A percentile compares a stretch with the other conserved stretches of the same genome.
These are phyloP conservation scores for Agrotis exclamationis DNA, from an alignment of 2,888 invertebrate genomes.

Conservation along the genomic window DNA sequence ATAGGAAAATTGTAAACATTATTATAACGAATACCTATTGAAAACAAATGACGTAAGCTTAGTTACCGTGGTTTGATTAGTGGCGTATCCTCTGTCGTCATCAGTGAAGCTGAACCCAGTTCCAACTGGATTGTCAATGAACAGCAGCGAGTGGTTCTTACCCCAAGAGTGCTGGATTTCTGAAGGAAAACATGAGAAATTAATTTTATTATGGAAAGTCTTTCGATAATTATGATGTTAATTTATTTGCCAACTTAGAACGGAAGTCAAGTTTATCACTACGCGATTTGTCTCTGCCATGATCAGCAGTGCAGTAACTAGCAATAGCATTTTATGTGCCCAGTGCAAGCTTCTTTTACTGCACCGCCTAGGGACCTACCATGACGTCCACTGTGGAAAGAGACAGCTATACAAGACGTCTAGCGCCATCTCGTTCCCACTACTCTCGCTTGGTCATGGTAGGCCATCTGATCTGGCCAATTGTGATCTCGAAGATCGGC, in stretches of 20 bases:
- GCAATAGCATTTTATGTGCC: no score
- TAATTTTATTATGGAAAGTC: neutral
- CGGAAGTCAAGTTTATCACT: neutral
- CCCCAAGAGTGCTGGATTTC: constrained; percentile 92
- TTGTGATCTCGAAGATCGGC: no score
- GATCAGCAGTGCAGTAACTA: no score
- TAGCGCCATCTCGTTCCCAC: no score
- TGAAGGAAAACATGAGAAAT: constrained; percentile 55
- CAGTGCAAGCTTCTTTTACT: no score
- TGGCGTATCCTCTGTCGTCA: constrained; percentile 91
- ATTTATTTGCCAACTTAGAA: neutral
- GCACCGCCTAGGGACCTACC: no score
- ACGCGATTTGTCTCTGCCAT: neutral
- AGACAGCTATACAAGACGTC: no score
- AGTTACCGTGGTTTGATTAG: constrained; percentile 91
- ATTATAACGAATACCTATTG: neutral
- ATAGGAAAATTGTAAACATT: no score
- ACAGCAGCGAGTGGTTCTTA: constrained; percentile 92
- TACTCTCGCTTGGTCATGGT: no score
- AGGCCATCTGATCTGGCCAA: no score
- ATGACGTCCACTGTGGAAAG: no score
- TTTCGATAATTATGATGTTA: neutral
- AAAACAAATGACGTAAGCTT: constrained; percentile 14
- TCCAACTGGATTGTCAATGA: constrained; percentile 93
- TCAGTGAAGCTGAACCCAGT: constrained; percentile 93